Base-by-base conservation (phyloP, 2,797 vertebrate species). In the Brachyrhaphis roseni region DNA sequence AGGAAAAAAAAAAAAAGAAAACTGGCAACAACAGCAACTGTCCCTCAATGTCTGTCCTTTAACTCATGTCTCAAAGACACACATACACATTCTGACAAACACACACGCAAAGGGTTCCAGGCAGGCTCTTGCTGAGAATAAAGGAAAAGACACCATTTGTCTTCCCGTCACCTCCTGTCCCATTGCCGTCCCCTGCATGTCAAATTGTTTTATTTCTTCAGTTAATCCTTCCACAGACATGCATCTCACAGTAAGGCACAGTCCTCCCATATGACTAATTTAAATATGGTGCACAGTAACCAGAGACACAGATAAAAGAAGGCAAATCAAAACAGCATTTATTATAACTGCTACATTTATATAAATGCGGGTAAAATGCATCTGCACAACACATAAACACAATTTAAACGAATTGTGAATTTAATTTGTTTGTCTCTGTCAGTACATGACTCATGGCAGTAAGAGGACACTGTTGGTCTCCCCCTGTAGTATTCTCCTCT, bases 381-480 rank as follows among this genome's bases (percentile, higher is more conserved):
- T 74, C n/a, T 59, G 31, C 20, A 62, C 3, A 62, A 31, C 34
- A 53, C 3, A 23, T 41, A n/a, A 82, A 78, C 39, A 74, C 18
- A 74, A 84, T 79, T 80, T 59, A 51, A n/a, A 75, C 10, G 1
- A 11, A 16, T 12, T 49, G 16, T 80, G 16, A 8, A 53, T 36
- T 47, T 74, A n/a, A 39, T 43, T 53, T 39, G 72, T 34, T n/a
- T 55, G 12, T 55, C 45, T 41, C 47, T 31, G n/a, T 39, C 28
- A 59, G 53, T 12, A 8, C n/a, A 26, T 23, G 10, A 75, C 41
- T 95, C 90, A 96, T 0, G 83, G 91, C 34, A 96, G 77, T 16
- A 82, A 85, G 74, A 95, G 86, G 86, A 97, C 95, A 85, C 92
- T 89, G 92, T 18, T 78, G 93, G 77, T 96, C 96, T 90, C 90